phyloP scores from a whole-genome alignment of 2,888 invertebrate species.

The Maniola hyperantus region DNA sequence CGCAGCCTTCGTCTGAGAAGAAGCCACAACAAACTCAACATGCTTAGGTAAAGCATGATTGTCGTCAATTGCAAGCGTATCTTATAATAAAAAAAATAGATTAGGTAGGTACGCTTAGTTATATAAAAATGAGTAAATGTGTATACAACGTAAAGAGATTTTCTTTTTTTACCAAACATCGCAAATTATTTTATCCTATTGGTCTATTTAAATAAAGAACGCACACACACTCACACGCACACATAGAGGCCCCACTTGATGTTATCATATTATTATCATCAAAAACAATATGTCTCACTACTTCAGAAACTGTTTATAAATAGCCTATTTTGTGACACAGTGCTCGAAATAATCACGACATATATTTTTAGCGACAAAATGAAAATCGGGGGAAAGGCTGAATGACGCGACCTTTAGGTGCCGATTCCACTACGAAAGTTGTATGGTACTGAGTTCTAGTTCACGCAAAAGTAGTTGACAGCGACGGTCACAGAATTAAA shows the following conservation, averaged over 20 bases:
- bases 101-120: no score
- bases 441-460: not conserved
- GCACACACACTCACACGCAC: not conserved
- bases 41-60: no score
- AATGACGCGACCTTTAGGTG: constrained; percentile 48
- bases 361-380: constrained; percentile 17
- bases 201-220: constrained; percentile 1
- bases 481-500: no score
- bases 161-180: no score
- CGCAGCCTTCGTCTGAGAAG: no score
- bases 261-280: not conserved
- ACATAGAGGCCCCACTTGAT: not conserved
- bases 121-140: no score
- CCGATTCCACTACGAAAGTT: not conserved
- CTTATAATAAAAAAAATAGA: no score
- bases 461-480: not conserved
- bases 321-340: constrained; percentile 15
- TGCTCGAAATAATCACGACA: constrained; percentile 15
- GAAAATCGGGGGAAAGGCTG: constrained; percentile 19
- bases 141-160: no score
- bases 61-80: no score
- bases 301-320: constrained; percentile 10
- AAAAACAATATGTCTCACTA: constrained; percentile 16
- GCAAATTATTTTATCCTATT: no score
- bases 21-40: no score